A percentile compares a stretch with the other conserved stretches of the same genome.
Evolutionary conservation across 1,140 invertebrate genomes (phyloP).

Genomic region (Pantala flavescens): DNA sequence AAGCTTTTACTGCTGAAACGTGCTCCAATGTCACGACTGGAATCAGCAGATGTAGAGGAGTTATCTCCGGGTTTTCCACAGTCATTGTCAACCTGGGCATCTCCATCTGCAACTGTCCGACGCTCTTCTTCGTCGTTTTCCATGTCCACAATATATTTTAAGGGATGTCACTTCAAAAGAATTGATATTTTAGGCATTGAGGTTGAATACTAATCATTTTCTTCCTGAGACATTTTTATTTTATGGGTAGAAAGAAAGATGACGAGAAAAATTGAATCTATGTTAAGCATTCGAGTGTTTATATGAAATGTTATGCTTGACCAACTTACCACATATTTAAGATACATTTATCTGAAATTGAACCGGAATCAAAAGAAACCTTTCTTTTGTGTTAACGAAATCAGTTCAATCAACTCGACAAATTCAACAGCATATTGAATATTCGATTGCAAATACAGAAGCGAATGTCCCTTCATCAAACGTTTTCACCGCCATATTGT

Average conservation of each 20-base stretch:
- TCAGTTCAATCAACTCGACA: background rate
- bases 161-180: background rate
- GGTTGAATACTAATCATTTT: background rate
- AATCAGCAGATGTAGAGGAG: background rate
- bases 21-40: background rate
- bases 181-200: background rate
- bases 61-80: background rate
- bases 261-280: background rate
- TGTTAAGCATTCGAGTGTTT: background rate
- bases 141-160: background rate
- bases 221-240: background rate
- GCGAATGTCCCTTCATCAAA: background rate
- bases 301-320: background rate
- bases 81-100: background rate
- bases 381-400: background rate
- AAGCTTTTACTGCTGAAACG: background rate
- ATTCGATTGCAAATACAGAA: background rate
- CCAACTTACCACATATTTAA: background rate
- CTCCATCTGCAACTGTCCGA: background rate
- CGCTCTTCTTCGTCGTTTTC: background rate
- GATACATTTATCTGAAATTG: background rate
- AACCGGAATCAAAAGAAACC: background rate
- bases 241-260: background rate
- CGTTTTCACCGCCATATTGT: slow-evolving; percentile 1
- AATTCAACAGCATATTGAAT: background rate